A percentile compares a stretch with the other conserved stretches of the same genome.
Conservation (phyloP, 2,797 vertebrate species). For the Artibeus jamaicensis region DNA sequence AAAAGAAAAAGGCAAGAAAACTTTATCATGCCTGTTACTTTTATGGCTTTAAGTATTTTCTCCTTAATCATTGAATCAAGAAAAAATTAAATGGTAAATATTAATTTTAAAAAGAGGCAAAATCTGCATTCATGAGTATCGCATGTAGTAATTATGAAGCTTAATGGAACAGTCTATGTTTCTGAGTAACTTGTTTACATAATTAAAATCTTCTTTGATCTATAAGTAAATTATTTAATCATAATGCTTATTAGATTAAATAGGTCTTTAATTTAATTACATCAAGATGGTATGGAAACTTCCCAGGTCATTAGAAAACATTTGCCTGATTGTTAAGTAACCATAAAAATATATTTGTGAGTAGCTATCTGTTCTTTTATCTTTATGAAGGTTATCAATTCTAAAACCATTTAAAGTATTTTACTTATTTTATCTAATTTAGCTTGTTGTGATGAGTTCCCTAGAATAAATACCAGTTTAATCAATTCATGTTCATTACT, state of each 20-base stretch:
- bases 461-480: conserved; percentile 47
- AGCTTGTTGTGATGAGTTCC: conserved; percentile 61
- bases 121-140: conserved; percentile 83
- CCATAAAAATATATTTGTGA: conserved; percentile 66
- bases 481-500: conserved; percentile 72
- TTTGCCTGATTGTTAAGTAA: conserved; percentile 76
- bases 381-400: conserved; percentile 66
- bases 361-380: conserved; percentile 72
- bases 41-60: conserved; percentile 79
- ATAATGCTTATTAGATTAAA: conserved; percentile 86
- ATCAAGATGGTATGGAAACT: conserved; percentile 84
- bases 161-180: conserved; percentile 86
- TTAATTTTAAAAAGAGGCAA: conserved; percentile 83
- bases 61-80: conserved; percentile 76
- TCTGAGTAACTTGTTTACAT: conserved; percentile 84
- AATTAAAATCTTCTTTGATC: conserved; percentile 88
- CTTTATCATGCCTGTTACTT: conserved; percentile 77
- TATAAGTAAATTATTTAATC: conserved; percentile 86
- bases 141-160: conserved; percentile 83
- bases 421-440: conserved; percentile 70
- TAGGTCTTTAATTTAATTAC: conserved; percentile 83
- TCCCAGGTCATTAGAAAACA: conserved; percentile 77
- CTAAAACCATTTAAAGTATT: conserved; percentile 74
- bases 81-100: conserved; percentile 79
- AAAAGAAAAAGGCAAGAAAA: conserved; percentile 82